Percentiles rank a stretch among this genome's conserved stretches.
These are phyloP conservation scores for Hesperophylax magnus DNA, from an alignment of 1,140 invertebrate species.

Conservation along the genomic window DNA sequence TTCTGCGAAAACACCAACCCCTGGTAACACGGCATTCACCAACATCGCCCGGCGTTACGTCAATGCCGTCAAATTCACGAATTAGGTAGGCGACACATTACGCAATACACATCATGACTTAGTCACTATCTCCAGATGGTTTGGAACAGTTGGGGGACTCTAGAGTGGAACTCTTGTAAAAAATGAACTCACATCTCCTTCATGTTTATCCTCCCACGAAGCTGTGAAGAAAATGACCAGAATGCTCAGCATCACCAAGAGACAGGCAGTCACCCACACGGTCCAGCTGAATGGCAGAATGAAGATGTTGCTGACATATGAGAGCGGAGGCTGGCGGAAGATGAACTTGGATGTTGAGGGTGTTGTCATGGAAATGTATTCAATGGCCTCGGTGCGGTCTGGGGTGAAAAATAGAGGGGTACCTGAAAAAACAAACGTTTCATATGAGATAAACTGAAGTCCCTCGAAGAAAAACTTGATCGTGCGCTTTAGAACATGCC, in stretches of 20 bases:
- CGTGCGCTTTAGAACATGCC: too few relatives aligned
- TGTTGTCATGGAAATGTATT: slow-evolving; percentile 76
- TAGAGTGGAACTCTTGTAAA: not conserved
- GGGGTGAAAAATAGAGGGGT: slow-evolving; percentile 64
- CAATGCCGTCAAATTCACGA: too few relatives aligned
- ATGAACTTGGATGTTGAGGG: slow-evolving; percentile 73
- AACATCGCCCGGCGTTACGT: too few relatives aligned
- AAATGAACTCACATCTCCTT: not conserved
- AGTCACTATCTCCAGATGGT: too few relatives aligned
- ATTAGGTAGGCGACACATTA: too few relatives aligned
- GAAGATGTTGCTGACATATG: slow-evolving; percentile 76
- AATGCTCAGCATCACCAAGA: slow-evolving; percentile 64
- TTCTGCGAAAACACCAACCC: too few relatives aligned
- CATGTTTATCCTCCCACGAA: slow-evolving; percentile 63
- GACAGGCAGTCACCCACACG: slow-evolving; percentile 73
- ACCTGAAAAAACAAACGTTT: slow-evolving; percentile 28
- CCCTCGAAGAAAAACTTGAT: too few relatives aligned
- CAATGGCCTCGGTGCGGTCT: slow-evolving; percentile 68
- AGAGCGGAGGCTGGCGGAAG: slow-evolving; percentile 76
- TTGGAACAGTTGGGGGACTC: too few relatives aligned
- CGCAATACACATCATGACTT: too few relatives aligned
- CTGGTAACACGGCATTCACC: too few relatives aligned
- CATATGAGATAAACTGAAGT: too few relatives aligned
- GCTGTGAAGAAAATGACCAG: slow-evolving; percentile 64
- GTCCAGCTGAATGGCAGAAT: slow-evolving; percentile 72